Conservation (phyloP, 2,888 invertebrate genomes). For the Ceratothoa steindachneri region DNA sequence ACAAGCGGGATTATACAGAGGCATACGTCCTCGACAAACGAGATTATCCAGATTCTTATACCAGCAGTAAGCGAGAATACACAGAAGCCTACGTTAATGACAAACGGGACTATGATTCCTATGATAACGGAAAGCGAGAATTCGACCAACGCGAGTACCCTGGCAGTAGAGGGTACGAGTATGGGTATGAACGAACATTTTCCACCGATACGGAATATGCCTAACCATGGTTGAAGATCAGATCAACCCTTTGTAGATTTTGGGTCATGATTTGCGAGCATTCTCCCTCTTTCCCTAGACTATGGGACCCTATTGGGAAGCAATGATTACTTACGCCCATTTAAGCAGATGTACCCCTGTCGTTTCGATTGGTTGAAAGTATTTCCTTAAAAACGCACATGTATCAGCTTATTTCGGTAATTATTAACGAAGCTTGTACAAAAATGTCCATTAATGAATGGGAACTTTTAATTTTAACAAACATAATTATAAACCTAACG, state of each 20-base stretch:
- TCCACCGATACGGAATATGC: constrained; percentile 2
- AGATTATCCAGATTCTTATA: not conserved
- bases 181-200: not conserved
- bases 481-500: no score
- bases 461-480: no score
- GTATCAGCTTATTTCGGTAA: no score
- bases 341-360: no score
- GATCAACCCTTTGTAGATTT: not conserved
- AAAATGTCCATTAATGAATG: no score
- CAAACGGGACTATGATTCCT: not conserved
- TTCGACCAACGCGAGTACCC: no score
- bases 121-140: not conserved
- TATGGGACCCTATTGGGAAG: no score
- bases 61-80: not conserved
- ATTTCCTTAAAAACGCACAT: no score
- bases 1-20: not conserved
- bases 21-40: not conserved
- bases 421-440: no score
- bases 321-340: no score
- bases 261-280: not conserved
- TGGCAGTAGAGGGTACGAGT: not conserved
- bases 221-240: not conserved
- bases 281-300: no score
- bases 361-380: no score
- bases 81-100: not conserved